Conservation (phyloP, 1,140 invertebrate species). For the Goniozus legneri region DNA sequence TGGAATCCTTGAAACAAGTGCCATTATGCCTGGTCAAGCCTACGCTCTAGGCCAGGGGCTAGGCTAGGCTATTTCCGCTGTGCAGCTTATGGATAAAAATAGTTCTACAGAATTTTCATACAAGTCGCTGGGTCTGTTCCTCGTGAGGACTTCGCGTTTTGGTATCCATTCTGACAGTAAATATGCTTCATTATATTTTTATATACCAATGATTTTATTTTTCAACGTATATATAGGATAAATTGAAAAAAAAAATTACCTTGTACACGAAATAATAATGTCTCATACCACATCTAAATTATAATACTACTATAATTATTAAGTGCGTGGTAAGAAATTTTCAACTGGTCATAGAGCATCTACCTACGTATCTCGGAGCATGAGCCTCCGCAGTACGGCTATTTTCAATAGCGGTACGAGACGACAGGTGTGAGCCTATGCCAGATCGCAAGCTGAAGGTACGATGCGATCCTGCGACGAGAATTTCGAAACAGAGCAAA, state of each 20-base stretch:
- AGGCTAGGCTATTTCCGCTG: conserved; percentile 44
- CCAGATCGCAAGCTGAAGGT: conserved; percentile 6
- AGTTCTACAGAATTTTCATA: conserved; percentile 25
- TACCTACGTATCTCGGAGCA: too few species aligned
- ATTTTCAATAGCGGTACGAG: conserved; percentile 24
- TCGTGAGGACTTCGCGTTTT: background rate
- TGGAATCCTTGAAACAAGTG: conserved; percentile 31
- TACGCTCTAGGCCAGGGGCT: conserved; percentile 47
- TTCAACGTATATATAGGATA: too few species aligned
- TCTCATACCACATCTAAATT: too few species aligned
- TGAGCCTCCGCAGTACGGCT: too few species aligned
- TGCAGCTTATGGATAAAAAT: conserved; percentile 43
- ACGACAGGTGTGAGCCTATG: conserved; percentile 26
- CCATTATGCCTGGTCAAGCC: conserved; percentile 38
- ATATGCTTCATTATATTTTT: too few species aligned
- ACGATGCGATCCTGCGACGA: conserved; percentile 14
- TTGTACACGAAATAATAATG: too few species aligned
- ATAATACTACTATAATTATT: too few species aligned
- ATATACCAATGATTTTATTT: too few species aligned
- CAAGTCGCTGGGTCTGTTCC: conserved; percentile 14
- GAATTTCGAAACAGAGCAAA: conserved; percentile 22
- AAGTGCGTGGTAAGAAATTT: too few species aligned
- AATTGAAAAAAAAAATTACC: too few species aligned
- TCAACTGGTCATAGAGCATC: too few species aligned
- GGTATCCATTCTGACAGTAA: too few species aligned